Evolutionary conservation across 37 sponge, comb jelly and placozoan species (phyloP), one percentile per base, ranked within the genome.

Genomic region (Tethya wilhelma): DNA sequence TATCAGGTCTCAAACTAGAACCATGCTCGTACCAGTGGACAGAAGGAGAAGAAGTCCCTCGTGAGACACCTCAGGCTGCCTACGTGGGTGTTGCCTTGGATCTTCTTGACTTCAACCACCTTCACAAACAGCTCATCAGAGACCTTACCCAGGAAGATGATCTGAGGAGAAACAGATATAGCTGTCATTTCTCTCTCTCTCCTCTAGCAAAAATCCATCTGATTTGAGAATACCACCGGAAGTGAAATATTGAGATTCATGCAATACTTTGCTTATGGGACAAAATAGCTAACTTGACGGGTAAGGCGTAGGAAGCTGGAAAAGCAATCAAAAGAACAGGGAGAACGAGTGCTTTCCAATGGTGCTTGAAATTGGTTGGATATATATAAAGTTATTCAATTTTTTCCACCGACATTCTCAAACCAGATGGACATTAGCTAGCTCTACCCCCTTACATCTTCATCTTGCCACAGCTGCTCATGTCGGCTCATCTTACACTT

Each of bases 381-480:
- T n/a, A n/a, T n/a, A n/a, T n/a, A n/a, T 62, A 9, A 28, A 28
- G 30, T 62, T 62, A n/a, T n/a, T n/a, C n/a, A n/a, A n/a, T n/a
- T n/a, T n/a, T n/a, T n/a, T n/a, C n/a, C n/a, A n/a, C n/a, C n/a
- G n/a, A n/a, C n/a, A n/a, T n/a, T n/a, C n/a, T n/a, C n/a, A n/a
- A n/a, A n/a, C n/a, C n/a, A 44, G 30, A 38, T 44, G 9, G 44
- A 5, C 45, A 38, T 44, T 4, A 42, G 41, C 25, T 4, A 31
- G 6, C 5, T 42, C 38, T 26, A n/a, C 26, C 25, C 12, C 39
- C 91, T 90, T 39, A 90, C 91, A 55, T 90, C 83, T 37, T 85
- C 88, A 77, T 90, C 91, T 43, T 85, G 86, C 91, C 91, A 90
- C 12, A 56, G 26, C 76, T 90, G 91, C 62, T 90, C 74, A 34